phyloP scores from a whole-genome alignment of 2,113 vertebrate genomes.

The Colinus virginianus region DNA sequence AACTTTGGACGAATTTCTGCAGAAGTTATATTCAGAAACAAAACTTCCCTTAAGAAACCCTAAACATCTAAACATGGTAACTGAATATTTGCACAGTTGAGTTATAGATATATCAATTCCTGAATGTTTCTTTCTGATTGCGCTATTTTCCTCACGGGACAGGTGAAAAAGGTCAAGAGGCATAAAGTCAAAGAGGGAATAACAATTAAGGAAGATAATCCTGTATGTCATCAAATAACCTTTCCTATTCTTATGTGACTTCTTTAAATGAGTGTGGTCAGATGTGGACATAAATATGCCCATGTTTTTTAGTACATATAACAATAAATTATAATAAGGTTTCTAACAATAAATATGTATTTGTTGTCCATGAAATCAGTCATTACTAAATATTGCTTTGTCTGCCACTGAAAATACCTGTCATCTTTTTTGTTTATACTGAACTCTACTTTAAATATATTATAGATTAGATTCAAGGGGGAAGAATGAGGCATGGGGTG shows the following conservation, averaged over 20 bases:
- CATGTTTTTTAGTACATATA: neutral
- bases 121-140: slow-evolving; percentile 13
- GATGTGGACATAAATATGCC: neutral
- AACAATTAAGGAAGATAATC: slow-evolving; percentile 32
- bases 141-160: neutral
- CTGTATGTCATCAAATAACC: neutral
- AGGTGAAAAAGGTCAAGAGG: slow-evolving; percentile 43
- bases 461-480: neutral
- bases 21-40: neutral
- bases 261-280: neutral
- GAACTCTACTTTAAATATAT: neutral
- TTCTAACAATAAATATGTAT: neutral
- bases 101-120: neutral
- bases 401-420: neutral
- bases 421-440: neutral
- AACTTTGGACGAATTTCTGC: neutral
- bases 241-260: slow-evolving; percentile 20
- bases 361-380: neutral
- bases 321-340: neutral
- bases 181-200: slow-evolving; percentile 14
- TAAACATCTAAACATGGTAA: neutral
- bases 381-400: neutral
- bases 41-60: neutral
- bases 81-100: neutral
- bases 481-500: neutral